phyloP scores from a whole-genome alignment of 1,140 invertebrate species.

The Thrips palmi region DNA sequence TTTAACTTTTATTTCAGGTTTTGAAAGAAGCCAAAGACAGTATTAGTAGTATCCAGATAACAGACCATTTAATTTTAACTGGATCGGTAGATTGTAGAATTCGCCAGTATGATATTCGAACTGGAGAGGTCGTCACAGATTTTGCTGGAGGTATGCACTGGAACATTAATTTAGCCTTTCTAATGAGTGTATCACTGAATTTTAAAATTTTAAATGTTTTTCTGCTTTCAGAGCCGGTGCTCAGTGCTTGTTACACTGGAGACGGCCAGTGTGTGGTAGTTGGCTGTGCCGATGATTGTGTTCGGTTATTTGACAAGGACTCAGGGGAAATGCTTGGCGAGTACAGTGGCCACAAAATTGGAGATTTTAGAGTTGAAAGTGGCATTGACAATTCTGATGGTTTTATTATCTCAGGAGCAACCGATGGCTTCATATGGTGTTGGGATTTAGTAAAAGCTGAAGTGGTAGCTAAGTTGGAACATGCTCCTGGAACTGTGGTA shows the following conservation, averaged over 20 bases:
- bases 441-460: constrained; percentile 73
- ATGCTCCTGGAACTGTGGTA: constrained; percentile 30
- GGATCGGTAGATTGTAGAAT: constrained; percentile 78
- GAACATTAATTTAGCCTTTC: too few relatives aligned
- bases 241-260: constrained; percentile 52
- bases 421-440: constrained; percentile 62
- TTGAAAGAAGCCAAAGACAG: constrained; percentile 86
- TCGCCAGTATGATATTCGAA: constrained; percentile 76
- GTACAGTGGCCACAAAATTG: constrained; percentile 59
- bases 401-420: constrained; percentile 71
- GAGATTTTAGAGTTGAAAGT: constrained; percentile 71
- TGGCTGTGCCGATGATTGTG: constrained; percentile 59
- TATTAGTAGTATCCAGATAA: constrained; percentile 68
- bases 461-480: constrained; percentile 29
- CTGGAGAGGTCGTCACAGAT: constrained; percentile 66
- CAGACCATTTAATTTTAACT: constrained; percentile 78
- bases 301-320: constrained; percentile 79
- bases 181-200: constrained; percentile 7
- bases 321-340: constrained; percentile 63
- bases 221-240: constrained; percentile 42
- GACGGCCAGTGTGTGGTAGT: constrained; percentile 75
- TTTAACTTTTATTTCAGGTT: constrained; percentile 25
- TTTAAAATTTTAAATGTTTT: constrained; percentile 9
- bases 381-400: constrained; percentile 64
- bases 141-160: constrained; percentile 53